Base-by-base conservation (phyloP, 2,113 vertebrate species). In the Actenoides hombroni region DNA sequence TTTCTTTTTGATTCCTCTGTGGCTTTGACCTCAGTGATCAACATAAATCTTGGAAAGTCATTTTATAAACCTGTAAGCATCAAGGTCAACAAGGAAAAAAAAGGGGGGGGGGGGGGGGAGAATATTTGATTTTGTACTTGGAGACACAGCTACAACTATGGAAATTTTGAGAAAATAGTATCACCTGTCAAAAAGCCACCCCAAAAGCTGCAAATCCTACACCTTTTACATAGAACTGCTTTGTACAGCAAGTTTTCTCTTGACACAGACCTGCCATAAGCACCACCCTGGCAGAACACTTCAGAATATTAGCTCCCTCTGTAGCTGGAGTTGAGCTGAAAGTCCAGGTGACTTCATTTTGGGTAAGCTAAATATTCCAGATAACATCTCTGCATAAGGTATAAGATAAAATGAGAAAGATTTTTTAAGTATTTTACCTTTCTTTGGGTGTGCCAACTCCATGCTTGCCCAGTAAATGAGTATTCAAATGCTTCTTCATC, bases 401-500 rank as follows among this genome's bases (percentile, higher is more conserved):
- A 46, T 46, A n/a, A 56, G 31, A 49, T 13, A 80, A 71, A 73
- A 73, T 4, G 5, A 44, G 33, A 88, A 83, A 56, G 3, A 71
- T 60, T 28, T 77, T 57, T 28, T 6, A 61, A 83, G 48, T 24
- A 35, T 37, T 84, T 98, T 99, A 99, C 99, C 99, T 99, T 97
- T 99, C 99, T 98, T 99, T 99, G 19, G 99, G 99, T 77, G 99
- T 99, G 53, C 99, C 99, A 75, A 99, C 98, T 96, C 99, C 99
- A 11, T 99, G 99, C 94, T 99, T 99, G 74, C 99, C 99, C 90
- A 99, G 97, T 84, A 99, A 97, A 94, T 99, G 99, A 61, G 99
- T 99, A 96, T 99, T 99, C 94, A 99, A 97, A 97, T 99, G 99
- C 65, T 99, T 99, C 98, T 99, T 99, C 99, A 99, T 99, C 92